Conservation (phyloP, 2,797 vertebrate genomes). For the Phoxinus dragarum region DNA sequence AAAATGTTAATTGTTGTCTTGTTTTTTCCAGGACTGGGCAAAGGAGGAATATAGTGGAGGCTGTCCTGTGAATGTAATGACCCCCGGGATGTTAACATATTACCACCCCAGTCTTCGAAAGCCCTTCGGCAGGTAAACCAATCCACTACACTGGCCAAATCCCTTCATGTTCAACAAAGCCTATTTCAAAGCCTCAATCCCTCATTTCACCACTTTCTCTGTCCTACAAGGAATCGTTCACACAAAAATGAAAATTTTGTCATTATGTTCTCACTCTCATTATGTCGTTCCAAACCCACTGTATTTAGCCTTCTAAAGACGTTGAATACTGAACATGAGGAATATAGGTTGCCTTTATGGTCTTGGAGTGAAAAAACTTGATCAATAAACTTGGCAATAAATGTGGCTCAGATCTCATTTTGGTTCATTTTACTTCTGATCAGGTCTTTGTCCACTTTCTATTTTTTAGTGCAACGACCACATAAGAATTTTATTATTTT, state of each 20-base stretch:
- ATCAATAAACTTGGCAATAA: not conserved
- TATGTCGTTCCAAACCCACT: no score
- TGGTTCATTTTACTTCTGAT: not conserved
- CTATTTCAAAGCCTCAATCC: constrained; percentile 2
- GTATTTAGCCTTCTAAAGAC: not conserved
- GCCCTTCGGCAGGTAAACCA: constrained; percentile 78
- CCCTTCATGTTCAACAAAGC: constrained; percentile 20
- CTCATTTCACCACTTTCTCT: not conserved
- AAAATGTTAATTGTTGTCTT: constrained; percentile 26
- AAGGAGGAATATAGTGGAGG: constrained; percentile 78
- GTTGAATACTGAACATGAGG: not conserved
- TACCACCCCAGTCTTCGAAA: constrained; percentile 77
- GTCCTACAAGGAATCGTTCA: not conserved
- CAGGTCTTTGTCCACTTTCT: not conserved
- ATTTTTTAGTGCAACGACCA: not conserved
- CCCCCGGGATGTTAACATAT: constrained; percentile 78
- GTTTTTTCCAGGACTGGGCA: constrained; percentile 75
- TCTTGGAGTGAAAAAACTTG: not conserved
- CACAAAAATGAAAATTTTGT: no score
- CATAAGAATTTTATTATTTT: not conserved
- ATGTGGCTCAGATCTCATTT: not conserved
- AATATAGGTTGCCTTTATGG: not conserved
- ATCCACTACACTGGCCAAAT: not conserved
- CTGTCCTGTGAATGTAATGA: constrained; percentile 81
- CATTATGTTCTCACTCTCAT: no score